Evolutionary conservation across 2,888 invertebrate genomes (phyloP).

Genomic region (Acrobasis repandana): DNA sequence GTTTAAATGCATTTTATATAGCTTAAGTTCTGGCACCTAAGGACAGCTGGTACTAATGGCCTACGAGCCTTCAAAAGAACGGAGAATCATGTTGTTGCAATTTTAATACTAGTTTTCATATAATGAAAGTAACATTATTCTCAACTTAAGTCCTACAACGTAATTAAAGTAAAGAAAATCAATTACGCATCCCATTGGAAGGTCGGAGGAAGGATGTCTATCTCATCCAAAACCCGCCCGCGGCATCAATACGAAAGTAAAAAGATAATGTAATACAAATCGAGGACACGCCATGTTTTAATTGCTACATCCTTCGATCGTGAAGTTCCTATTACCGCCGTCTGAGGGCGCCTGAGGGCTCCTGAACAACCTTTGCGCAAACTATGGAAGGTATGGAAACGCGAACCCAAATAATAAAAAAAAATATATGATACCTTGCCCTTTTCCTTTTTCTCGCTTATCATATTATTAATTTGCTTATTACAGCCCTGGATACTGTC

Average conservation of each 20-base stretch:
- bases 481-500: too few species aligned
- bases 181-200: background rate
- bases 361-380: background rate
- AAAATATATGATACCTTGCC: background rate
- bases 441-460: too few species aligned
- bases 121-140: too few species aligned
- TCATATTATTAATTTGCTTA: too few species aligned
- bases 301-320: slow-evolving; percentile 7
- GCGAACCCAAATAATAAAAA: background rate
- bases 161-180: background rate
- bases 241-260: background rate
- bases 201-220: background rate
- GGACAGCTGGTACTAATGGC: too few species aligned
- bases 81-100: too few species aligned
- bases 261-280: slow-evolving; percentile 1
- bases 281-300: background rate
- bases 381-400: background rate
- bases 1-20: too few species aligned
- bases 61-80: too few species aligned
- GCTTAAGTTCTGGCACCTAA: too few species aligned
- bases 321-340: background rate
- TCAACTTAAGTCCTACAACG: too few species aligned
- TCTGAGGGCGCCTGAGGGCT: slow-evolving; percentile 4
- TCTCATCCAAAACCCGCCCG: background rate
- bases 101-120: too few species aligned